Evolutionary conservation across 2,797 vertebrate genomes (phyloP).

Genomic region (Amblyopsis hoosieri): DNA sequence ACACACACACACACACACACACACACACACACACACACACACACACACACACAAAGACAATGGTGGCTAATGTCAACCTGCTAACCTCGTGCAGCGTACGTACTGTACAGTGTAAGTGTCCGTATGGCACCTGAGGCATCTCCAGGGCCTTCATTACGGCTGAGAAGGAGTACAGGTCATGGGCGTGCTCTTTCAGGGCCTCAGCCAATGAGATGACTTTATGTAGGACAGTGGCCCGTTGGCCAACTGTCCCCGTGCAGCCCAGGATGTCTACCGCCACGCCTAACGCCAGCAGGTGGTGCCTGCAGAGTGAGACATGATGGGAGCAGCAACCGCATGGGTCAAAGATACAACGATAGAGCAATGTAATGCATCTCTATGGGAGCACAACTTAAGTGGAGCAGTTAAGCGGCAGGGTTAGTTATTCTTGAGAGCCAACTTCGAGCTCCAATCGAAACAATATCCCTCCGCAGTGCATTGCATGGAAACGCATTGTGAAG

Average conservation of each 20-base stretch:
- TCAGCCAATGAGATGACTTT: slow-evolving; percentile 83
- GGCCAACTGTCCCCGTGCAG: slow-evolving; percentile 82
- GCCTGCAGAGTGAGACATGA: slow-evolving; percentile 64
- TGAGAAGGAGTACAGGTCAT: slow-evolving; percentile 85
- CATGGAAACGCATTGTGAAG: too few species aligned
- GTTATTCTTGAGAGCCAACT: too few species aligned
- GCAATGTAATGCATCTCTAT: too few species aligned
- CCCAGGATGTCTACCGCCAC: slow-evolving; percentile 86
- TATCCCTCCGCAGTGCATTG: too few species aligned
- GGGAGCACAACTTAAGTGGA: too few species aligned
- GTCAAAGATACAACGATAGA: too few species aligned
- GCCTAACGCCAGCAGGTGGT: slow-evolving; percentile 81
- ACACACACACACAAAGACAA: slow-evolving; percentile 9
- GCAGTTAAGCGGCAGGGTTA: too few species aligned
- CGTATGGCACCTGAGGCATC: slow-evolving; percentile 81
- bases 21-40: not conserved
- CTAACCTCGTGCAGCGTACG: not conserved
- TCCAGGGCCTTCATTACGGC: slow-evolving; percentile 89
- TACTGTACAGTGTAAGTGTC: not conserved
- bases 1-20: slow-evolving; percentile 12
- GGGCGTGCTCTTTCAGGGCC: slow-evolving; percentile 76
- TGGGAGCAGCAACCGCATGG: not conserved
- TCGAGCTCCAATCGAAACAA: too few species aligned
- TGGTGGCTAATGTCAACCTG: not conserved
- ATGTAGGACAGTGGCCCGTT: slow-evolving; percentile 79